phyloP scores from a whole-genome alignment of 92 coral and sea anemone species.

The Epizoanthus illoricatus region DNA sequence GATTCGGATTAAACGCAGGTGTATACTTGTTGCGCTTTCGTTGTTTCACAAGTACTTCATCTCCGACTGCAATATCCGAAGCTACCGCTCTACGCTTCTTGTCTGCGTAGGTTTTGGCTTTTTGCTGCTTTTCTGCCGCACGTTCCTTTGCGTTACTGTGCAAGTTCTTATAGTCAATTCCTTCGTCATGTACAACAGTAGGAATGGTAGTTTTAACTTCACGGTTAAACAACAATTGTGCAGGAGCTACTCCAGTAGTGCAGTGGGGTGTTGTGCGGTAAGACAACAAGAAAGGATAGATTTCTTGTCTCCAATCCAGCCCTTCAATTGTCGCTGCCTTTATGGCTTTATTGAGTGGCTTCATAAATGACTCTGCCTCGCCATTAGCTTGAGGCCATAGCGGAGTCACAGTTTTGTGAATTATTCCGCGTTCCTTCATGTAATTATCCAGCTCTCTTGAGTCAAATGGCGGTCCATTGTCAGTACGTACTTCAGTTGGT shows the following conservation, averaged over 20 bases:
- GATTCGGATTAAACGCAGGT: constrained; percentile 33
- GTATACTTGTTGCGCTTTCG: constrained; percentile 35
- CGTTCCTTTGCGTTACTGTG: constrained; percentile 18
- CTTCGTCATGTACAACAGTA: background rate
- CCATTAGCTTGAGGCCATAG: constrained; percentile 54
- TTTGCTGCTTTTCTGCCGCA: constrained; percentile 20
- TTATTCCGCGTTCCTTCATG: constrained; percentile 8
- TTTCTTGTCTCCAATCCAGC: constrained; percentile 20
- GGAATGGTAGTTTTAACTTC: constrained; percentile 31
- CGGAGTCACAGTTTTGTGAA: constrained; percentile 22
- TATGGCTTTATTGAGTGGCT: constrained; percentile 43
- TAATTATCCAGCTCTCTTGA: constrained; percentile 4
- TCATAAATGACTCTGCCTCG: constrained; percentile 46
- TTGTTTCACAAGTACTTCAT: constrained; percentile 35
- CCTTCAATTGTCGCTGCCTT: constrained; percentile 34
- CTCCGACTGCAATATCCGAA: constrained; percentile 21
- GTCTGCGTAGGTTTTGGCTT: constrained; percentile 22
- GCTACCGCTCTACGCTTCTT: constrained; percentile 20
- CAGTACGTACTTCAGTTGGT: constrained; percentile 29
- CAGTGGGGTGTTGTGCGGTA: constrained; percentile 38
- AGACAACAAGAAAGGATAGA: constrained; percentile 22
- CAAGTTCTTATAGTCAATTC: background rate
- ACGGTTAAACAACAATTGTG: constrained; percentile 37
- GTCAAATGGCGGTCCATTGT: constrained; percentile 43
- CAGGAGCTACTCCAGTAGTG: constrained; percentile 39